A percentile compares a stretch with the other conserved stretches of the same genome.
phyloP scores from a whole-genome alignment of 2,113 vertebrate genomes.

The Chlorodrepanis virens region DNA sequence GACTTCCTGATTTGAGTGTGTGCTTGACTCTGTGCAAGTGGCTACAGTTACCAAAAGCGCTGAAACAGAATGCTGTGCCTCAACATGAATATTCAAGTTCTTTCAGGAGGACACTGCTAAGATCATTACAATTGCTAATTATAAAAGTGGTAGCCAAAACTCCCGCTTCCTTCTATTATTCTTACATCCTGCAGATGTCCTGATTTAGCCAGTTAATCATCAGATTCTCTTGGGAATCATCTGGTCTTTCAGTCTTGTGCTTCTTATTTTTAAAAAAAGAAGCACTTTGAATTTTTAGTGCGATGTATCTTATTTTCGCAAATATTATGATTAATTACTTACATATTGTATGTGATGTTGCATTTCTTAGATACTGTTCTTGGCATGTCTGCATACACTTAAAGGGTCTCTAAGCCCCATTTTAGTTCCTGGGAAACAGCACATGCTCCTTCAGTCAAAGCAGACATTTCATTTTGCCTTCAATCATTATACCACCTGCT shows the following conservation, averaged over 20 bases:
- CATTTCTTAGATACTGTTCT: background rate
- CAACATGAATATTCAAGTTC: constrained; percentile 42
- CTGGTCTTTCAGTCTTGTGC: background rate
- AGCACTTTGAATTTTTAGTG: background rate
- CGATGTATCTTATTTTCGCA: background rate
- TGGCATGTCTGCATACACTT: background rate
- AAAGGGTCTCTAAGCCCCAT: background rate
- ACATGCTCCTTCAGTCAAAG: background rate
- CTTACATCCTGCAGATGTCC: constrained; percentile 77
- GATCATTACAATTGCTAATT: constrained; percentile 72
- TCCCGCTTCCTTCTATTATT: constrained; percentile 74
- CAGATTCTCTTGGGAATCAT: constrained; percentile 59
- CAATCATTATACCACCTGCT: constrained; percentile 2
- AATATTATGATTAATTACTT: background rate
- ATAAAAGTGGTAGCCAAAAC: constrained; percentile 64
- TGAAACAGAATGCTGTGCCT: constrained; percentile 9
- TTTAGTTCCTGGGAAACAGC: background rate
- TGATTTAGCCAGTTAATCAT: constrained; percentile 63
- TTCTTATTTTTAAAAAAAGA: background rate
- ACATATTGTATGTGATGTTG: background rate
- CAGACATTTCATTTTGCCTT: background rate
- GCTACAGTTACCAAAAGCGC: constrained; percentile 27
- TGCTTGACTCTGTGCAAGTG: constrained; percentile 34
- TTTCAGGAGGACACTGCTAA: constrained; percentile 52
- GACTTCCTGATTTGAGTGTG: constrained; percentile 44